These are phyloP conservation scores for Myotis davidii DNA, from an alignment of 2,113 vertebrate species.

Conservation along the genomic window DNA sequence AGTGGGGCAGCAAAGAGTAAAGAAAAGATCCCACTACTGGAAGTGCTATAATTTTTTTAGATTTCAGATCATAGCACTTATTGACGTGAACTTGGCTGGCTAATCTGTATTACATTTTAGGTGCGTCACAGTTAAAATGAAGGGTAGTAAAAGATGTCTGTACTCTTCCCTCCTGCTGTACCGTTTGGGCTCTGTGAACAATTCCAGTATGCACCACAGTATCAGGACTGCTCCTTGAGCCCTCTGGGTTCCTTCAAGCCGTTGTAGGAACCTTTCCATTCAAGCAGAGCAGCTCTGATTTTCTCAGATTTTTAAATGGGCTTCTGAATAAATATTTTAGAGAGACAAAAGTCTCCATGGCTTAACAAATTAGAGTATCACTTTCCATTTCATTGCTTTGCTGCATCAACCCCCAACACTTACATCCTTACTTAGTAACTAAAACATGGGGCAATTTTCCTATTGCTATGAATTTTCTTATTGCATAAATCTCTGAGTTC, in stretches of 20 bases:
- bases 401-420: background rate
- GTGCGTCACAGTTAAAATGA: background rate
- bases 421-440: slow-evolving; percentile 39
- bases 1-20: background rate
- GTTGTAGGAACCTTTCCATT: background rate
- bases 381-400: background rate
- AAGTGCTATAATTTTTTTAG: background rate
- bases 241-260: background rate
- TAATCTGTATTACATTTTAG: background rate
- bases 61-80: slow-evolving; percentile 6
- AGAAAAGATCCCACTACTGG: background rate
- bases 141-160: background rate
- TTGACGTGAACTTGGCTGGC: background rate
- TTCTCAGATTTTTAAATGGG: background rate
- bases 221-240: background rate
- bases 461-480: background rate
- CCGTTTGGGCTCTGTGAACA: background rate
- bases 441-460: background rate
- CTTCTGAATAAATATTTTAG: slow-evolving; percentile 27
- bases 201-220: background rate
- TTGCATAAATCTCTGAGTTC: slow-evolving; percentile 4
- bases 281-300: background rate
- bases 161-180: background rate
- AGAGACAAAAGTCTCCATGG: background rate
- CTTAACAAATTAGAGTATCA: background rate